Evolutionary conservation across 1,140 invertebrate genomes (phyloP).

Genomic region (Meloidogyne hapla): DNA sequence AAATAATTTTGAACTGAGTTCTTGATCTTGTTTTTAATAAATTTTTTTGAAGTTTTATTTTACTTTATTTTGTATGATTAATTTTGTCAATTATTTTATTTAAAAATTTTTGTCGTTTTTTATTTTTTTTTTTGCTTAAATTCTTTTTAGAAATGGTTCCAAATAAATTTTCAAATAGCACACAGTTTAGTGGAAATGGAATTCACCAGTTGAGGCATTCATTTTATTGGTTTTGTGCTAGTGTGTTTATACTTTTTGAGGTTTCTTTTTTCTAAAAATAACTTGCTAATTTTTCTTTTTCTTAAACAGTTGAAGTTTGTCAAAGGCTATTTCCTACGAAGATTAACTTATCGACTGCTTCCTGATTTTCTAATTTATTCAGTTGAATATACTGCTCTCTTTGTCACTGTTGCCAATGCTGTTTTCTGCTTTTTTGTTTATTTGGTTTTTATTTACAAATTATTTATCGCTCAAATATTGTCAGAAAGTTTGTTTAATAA

Average conservation of each 20-base stretch:
- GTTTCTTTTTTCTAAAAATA: background rate
- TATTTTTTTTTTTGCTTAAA: background rate
- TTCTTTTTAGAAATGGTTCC: background rate
- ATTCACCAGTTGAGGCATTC: slow-evolving; percentile 2
- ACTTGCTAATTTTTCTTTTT: background rate
- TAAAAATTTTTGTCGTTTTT: background rate
- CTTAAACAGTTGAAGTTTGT: slow-evolving; percentile 10
- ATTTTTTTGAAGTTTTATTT: no score
- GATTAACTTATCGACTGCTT: background rate
- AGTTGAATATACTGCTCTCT: background rate
- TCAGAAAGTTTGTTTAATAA: slow-evolving; percentile 11
- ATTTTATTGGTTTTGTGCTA: background rate
- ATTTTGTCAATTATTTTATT: background rate
- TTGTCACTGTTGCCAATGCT: slow-evolving; percentile 13
- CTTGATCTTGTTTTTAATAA: background rate
- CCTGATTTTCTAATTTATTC: slow-evolving; percentile 1
- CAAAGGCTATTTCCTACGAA: slow-evolving; percentile 9
- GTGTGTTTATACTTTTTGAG: slow-evolving; percentile 17
- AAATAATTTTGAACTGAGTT: slow-evolving; percentile 10
- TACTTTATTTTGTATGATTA: no score
- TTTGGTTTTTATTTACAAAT: slow-evolving; percentile 9
- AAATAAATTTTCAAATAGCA: background rate
- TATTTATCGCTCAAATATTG: slow-evolving; percentile 6
- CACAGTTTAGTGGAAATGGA: background rate
- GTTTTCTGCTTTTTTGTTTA: slow-evolving; percentile 4